Conservation (phyloP, 2,888 invertebrate species). For the Epinotia bilunana region DNA sequence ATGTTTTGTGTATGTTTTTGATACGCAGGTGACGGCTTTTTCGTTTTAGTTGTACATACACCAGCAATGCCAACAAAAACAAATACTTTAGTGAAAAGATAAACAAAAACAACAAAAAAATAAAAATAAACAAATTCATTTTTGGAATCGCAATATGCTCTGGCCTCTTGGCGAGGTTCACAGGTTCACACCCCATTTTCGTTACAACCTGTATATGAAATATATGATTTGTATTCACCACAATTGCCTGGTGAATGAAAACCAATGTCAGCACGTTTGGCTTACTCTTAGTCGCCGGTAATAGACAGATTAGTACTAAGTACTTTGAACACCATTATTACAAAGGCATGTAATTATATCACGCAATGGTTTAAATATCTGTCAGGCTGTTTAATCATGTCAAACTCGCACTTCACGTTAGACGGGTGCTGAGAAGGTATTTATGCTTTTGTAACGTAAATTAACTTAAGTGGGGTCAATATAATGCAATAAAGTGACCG, state of each 20-base stretch:
- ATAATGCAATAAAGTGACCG: not conserved
- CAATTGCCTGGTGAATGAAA: not conserved
- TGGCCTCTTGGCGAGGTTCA: too few species aligned
- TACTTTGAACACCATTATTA: constrained; percentile 26
- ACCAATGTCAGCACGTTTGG: not conserved
- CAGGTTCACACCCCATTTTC: too few species aligned
- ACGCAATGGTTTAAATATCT: constrained; percentile 29
- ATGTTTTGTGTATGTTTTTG: too few species aligned
- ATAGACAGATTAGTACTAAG: constrained; percentile 15
- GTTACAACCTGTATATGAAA: too few species aligned
- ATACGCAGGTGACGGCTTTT: too few species aligned
- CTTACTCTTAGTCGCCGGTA: constrained; percentile 12
- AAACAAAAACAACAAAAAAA: too few species aligned
- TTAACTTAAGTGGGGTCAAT: constrained; percentile 29
- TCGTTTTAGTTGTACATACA: too few species aligned
- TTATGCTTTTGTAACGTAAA: constrained; percentile 28
- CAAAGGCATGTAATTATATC: constrained; percentile 32
- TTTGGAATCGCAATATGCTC: too few species aligned
- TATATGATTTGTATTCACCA: not conserved
- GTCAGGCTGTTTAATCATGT: constrained; percentile 40
- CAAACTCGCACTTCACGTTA: constrained; percentile 11
- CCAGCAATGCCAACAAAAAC: too few species aligned
- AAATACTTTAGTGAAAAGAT: too few species aligned
- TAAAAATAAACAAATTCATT: too few species aligned
- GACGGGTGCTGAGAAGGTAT: constrained; percentile 10